Percentiles rank a stretch among this genome's conserved stretches.
These are phyloP conservation scores for Peromyscus eremicus DNA, from an alignment of 2,797 vertebrate species.

Conservation along the genomic window DNA sequence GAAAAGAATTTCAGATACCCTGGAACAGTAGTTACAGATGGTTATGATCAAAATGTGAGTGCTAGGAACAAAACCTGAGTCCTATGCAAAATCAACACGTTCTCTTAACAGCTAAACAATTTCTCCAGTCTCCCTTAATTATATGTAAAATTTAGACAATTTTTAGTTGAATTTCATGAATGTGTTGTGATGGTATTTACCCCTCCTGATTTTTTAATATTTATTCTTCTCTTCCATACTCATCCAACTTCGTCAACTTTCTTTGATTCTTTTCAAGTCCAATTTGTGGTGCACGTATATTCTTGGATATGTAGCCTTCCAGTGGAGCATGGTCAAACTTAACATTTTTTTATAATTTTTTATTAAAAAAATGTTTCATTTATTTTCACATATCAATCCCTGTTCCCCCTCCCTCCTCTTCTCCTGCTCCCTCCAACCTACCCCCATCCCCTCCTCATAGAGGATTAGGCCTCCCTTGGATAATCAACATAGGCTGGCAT, in stretches of 20 bases:
- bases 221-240: not conserved
- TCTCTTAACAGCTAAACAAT: not conserved
- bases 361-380: too few species aligned
- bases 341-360: not conserved
- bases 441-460: too few species aligned
- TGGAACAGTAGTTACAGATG: not conserved
- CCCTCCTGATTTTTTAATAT: not conserved
- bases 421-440: too few species aligned
- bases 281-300: not conserved
- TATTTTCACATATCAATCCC: too few species aligned
- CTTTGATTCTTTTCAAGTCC: not conserved
- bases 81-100: not conserved
- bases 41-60: not conserved
- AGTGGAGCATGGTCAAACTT: not conserved
- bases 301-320: not conserved
- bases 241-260: not conserved
- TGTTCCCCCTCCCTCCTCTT: too few species aligned
- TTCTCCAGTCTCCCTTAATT: not conserved
- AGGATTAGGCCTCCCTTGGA: too few species aligned
- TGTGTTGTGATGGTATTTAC: too few species aligned
- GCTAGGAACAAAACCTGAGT: not conserved
- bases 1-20: not conserved
- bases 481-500: too few species aligned
- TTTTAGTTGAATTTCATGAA: not conserved
- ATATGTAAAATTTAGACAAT: not conserved